These are phyloP conservation scores for Corynorhinus townsendii DNA, from an alignment of 2,113 vertebrate species.

Conservation along the genomic window DNA sequence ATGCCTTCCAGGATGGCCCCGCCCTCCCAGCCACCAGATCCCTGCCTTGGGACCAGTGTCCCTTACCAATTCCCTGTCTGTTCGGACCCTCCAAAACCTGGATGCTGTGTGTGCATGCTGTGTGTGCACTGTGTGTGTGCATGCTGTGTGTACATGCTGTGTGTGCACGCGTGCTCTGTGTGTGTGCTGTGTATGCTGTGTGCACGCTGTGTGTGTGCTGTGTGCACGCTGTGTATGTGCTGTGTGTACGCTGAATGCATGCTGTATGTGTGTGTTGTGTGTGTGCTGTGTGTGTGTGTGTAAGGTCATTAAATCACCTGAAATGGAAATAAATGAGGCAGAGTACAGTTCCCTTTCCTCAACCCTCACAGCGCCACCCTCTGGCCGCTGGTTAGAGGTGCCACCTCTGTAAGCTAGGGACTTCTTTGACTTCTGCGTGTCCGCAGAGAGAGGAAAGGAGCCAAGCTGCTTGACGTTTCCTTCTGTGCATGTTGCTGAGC, in stretches of 20 bases:
- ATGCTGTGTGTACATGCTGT: too few relatives aligned
- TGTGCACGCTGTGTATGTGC: too few relatives aligned
- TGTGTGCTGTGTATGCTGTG: too few relatives aligned
- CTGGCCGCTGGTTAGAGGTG: not conserved
- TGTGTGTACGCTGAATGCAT: too few relatives aligned
- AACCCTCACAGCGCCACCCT: not conserved
- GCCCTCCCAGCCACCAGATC: not conserved
- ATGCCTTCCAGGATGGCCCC: not conserved
- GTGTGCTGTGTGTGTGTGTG: not conserved
- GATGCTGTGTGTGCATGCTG: too few relatives aligned
- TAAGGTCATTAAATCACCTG: not conserved
- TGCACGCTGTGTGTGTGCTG: too few relatives aligned
- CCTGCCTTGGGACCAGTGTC: not conserved
- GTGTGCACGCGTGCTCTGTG: too few relatives aligned
- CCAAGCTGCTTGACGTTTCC: fast-evolving
- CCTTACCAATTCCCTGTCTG: not conserved
- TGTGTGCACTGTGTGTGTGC: too few relatives aligned
- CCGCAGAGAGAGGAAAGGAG: not conserved
- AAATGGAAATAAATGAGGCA: slow-evolving; percentile 37
- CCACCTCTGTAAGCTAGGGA: not conserved
- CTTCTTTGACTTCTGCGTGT: not conserved
- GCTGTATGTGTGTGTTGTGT: too few relatives aligned
- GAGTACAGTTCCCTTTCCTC: not conserved
- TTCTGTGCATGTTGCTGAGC: not conserved
- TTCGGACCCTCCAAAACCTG: not conserved